Base-by-base conservation (phyloP, 2,888 invertebrate genomes). In the Empis stercorea region DNA sequence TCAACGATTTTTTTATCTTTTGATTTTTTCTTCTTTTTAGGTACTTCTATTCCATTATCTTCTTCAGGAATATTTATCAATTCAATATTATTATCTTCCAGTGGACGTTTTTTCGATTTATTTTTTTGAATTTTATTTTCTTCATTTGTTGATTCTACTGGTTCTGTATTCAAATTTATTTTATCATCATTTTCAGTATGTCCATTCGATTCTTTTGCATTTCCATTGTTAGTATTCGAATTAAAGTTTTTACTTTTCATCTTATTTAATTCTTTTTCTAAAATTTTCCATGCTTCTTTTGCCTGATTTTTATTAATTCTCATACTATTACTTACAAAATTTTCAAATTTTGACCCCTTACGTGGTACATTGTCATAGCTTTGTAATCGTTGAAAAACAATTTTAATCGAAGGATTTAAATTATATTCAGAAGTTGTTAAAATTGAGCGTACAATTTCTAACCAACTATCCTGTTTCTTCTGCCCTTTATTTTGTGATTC, bases 401-500 rank as follows among this genome's bases (percentile, higher is more conserved):
- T 72, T 43, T 74, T 72, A 14, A 83, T 73, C 39, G 75, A 71
- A 1, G 72, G 71, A 17, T 59, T 56, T 39, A 66, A 42, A 9
- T 65, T 47, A 45, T 63, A 61, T n/a, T 63, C 62, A 5, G 47
- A 54, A 30, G 59, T 57, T 2, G 63, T 59, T 1, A 69, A 53
- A 41, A 68, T 65, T 0, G 61, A 59, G 4, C 63, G 61, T 5
- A 68, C 62, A 10, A 64, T 64, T 37, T 66, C 68, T 56, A 66
- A 63, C 93, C 93, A 94, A 43, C 77, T 77, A 59, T 81, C 82
- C 64, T 94, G 94, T 61, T 92, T 93, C 53, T 75, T 78, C 61
- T 87, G 87, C 9, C 91, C 91, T 68, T 89, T 91, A 61, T 87
- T 87, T 47, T 79, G 76, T 11, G 71, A 67, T 14, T 76, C 71